Evolutionary conservation across 2,113 vertebrate species (phyloP).

Genomic region (Meriones unguiculatus): DNA sequence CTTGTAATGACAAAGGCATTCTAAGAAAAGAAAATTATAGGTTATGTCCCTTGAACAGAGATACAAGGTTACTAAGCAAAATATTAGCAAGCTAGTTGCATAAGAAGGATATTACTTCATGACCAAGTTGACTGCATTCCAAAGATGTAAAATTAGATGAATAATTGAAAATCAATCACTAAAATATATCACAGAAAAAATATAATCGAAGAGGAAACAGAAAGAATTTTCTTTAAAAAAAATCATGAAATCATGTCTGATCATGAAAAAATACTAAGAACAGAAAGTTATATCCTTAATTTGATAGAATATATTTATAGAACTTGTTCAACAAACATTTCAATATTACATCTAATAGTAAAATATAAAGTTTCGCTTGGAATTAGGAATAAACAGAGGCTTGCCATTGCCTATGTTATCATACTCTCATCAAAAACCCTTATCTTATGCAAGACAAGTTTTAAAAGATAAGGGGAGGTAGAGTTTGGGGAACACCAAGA

Average conservation of each 20-base stretch:
- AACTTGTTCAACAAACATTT: not conserved
- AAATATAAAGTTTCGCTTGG: not conserved
- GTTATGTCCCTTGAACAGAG: not conserved
- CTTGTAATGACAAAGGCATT: not conserved
- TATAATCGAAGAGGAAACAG: not conserved
- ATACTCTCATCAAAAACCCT: not conserved
- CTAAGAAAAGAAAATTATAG: constrained; percentile 13
- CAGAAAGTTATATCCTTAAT: not conserved
- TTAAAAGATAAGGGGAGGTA: not conserved
- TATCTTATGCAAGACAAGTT: not conserved
- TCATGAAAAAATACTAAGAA: not conserved
- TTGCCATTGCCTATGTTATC: not conserved
- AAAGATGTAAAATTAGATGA: not conserved
- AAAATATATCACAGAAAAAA: not conserved
- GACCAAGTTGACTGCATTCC: not conserved
- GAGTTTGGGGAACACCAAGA: not conserved
- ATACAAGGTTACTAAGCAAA: constrained; percentile 2
- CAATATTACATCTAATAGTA: not conserved
- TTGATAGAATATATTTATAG: not conserved
- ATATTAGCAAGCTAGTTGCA: not conserved
- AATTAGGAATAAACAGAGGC: not conserved
- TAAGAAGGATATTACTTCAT: not conserved
- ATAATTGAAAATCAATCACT: constrained; percentile 1
- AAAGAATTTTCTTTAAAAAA: not conserved
- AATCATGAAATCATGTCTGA: not conserved